Percentiles rank a stretch among this genome's conserved stretches.
These are phyloP conservation scores for Zosterops pallidus DNA, from an alignment of 2,113 vertebrate genomes.

Conservation along the genomic window DNA sequence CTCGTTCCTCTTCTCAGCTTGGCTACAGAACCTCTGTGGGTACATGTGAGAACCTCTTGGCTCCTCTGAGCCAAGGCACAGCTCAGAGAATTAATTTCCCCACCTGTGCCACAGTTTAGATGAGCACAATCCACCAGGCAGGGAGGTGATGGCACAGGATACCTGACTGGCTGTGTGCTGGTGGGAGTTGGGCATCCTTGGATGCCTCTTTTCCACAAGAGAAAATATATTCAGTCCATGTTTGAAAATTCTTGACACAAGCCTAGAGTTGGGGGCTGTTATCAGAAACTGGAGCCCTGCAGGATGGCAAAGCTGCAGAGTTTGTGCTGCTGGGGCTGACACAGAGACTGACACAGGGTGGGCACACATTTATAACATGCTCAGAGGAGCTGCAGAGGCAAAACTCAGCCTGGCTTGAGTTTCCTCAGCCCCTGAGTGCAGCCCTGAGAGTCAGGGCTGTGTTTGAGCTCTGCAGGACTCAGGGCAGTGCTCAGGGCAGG, in stretches of 20 bases:
- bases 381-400: neutral
- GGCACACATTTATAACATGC: neutral
- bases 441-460: neutral
- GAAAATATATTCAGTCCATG: neutral
- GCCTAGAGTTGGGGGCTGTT: accelerated
- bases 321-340: accelerated
- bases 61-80: neutral
- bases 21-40: neutral
- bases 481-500: neutral
- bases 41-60: neutral
- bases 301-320: neutral
- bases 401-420: neutral
- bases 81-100: neutral
- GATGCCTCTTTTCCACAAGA: neutral
- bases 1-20: neutral
- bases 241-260: neutral
- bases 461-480: neutral
- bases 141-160: neutral
- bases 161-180: neutral
- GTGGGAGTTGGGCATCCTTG: neutral
- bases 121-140: neutral
- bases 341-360: neutral
- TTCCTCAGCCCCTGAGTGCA: neutral
- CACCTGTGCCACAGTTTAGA: neutral
- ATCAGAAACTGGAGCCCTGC: neutral